phyloP scores from a whole-genome alignment of 2,113 vertebrate species.

The Epinephelus fuscoguttatus region DNA sequence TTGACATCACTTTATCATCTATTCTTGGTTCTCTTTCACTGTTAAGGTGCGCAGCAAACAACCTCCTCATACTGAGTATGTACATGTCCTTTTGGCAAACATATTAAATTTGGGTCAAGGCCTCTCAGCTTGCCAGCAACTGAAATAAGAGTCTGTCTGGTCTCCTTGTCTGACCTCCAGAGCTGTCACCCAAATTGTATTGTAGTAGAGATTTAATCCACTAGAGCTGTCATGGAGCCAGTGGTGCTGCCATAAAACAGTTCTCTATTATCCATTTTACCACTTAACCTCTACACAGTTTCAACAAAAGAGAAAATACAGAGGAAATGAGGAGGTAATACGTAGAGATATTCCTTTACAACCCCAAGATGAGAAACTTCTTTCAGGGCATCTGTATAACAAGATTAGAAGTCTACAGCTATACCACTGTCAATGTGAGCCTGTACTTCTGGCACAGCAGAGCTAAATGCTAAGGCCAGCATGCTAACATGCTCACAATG shows the following conservation, averaged over 20 bases:
- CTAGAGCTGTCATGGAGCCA: conserved; percentile 54
- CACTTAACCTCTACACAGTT: conserved; percentile 47
- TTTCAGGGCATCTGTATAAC: not conserved
- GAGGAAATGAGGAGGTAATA: not conserved
- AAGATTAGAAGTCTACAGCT: not conserved
- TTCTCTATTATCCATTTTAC: conserved; percentile 55
- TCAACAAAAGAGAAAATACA: not conserved
- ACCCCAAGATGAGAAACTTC: not conserved
- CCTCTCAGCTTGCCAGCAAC: conserved; percentile 38
- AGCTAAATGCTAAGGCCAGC: not conserved
- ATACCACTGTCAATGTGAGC: not conserved
- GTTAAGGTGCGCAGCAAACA: conserved; percentile 46
- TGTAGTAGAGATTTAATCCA: conserved; percentile 65
- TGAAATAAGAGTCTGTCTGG: conserved; percentile 54
- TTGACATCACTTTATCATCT: conserved; percentile 59
- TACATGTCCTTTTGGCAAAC: conserved; percentile 55
- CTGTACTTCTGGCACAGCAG: not conserved
- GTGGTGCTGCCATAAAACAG: conserved; percentile 51
- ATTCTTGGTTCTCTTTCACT: conserved; percentile 50
- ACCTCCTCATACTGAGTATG: conserved; percentile 48
- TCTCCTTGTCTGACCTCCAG: conserved; percentile 66
- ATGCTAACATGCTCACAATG: not conserved
- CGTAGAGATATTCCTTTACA: conserved; percentile 23
- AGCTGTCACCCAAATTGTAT: conserved; percentile 58
- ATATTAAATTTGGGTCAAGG: conserved; percentile 65